Conservation (phyloP, 2,888 invertebrate species). For the Drosophila putrida region DNA sequence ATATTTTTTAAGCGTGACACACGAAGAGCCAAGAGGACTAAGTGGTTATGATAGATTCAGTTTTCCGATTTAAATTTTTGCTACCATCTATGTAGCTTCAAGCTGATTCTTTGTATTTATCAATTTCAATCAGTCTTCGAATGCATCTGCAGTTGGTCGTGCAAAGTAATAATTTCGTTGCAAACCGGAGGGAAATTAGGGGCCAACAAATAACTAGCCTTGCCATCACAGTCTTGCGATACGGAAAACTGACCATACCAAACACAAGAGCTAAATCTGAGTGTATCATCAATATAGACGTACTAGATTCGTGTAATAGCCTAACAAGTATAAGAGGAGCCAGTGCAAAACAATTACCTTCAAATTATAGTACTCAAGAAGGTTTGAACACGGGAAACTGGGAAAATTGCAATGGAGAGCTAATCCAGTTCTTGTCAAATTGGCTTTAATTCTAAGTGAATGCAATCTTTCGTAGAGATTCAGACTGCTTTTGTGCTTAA, state of each 20-base stretch:
- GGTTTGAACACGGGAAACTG: slow-evolving; percentile 50
- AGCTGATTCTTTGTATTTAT: slow-evolving; percentile 38
- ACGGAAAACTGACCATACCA: slow-evolving; percentile 2
- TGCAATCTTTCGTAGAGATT: slow-evolving; percentile 6
- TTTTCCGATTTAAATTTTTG: slow-evolving; percentile 7
- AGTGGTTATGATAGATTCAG: slow-evolving; percentile 20
- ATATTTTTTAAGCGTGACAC: too few species aligned
- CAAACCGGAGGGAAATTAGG: slow-evolving; percentile 73
- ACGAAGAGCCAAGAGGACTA: too few species aligned
- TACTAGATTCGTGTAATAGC: slow-evolving; percentile 64
- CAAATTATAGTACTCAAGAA: slow-evolving; percentile 69
- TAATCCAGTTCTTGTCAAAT: slow-evolving; percentile 49
- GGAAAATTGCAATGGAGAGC: slow-evolving; percentile 40
- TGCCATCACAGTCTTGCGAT: slow-evolving; percentile 34
- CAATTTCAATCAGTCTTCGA: slow-evolving; percentile 40
- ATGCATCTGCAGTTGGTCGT: slow-evolving; percentile 34
- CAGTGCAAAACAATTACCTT: slow-evolving; percentile 58
- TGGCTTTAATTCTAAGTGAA: slow-evolving; percentile 44
- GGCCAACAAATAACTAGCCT: slow-evolving; percentile 75
- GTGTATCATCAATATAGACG: slow-evolving; percentile 74
- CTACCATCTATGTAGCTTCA: background rate
- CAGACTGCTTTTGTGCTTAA: slow-evolving; percentile 11
- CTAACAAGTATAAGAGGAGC: slow-evolving; percentile 4
- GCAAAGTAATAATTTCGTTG: slow-evolving; percentile 62
- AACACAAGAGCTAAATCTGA: slow-evolving; percentile 66